phyloP scores from a whole-genome alignment of 2,888 invertebrate species.

The Torymus aiolomorphi region DNA sequence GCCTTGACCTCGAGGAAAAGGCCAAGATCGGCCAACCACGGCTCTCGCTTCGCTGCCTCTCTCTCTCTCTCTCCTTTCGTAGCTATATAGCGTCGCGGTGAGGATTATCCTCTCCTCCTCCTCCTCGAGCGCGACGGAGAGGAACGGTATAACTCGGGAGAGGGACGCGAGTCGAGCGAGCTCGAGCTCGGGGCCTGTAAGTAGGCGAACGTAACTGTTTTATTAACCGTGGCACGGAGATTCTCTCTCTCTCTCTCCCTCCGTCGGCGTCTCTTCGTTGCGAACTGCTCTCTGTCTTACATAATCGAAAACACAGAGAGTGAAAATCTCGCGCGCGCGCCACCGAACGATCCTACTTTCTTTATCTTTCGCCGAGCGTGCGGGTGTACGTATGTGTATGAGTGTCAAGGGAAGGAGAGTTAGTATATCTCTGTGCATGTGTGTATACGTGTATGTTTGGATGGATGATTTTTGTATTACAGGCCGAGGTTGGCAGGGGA shows the following conservation, averaged over 20 bases:
- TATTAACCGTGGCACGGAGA: slow-evolving; percentile 69
- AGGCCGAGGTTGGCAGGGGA: too few species aligned
- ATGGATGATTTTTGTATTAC: too few species aligned
- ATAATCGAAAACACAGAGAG: slow-evolving; percentile 74
- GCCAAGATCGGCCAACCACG: slow-evolving; percentile 51
- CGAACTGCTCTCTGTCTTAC: slow-evolving; percentile 61
- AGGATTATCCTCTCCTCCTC: not conserved
- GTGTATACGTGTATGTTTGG: too few species aligned
- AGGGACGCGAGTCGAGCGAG: slow-evolving; percentile 11
- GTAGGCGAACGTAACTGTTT: slow-evolving; percentile 73
- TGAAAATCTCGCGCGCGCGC: slow-evolving; percentile 69
- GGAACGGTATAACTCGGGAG: slow-evolving; percentile 1
- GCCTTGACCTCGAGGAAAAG: slow-evolving; percentile 62
- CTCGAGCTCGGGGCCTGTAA: slow-evolving; percentile 61
- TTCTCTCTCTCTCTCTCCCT: slow-evolving; percentile 42
- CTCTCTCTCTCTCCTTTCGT: slow-evolving; percentile 23
- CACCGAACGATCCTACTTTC: slow-evolving; percentile 70
- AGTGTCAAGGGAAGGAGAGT: too few species aligned
- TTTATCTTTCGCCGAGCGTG: slow-evolving; percentile 42
- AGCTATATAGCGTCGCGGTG: too few species aligned
- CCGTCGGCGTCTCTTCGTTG: too few species aligned
- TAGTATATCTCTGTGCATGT: too few species aligned
- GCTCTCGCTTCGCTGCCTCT: slow-evolving; percentile 5
- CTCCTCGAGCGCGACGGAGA: slow-evolving; percentile 8
- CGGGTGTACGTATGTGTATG: too few species aligned